A percentile compares a stretch with the other conserved stretches of the same genome.
Evolutionary conservation across 2,888 invertebrate genomes (phyloP).

Genomic region (Tanypteryx hageni): DNA sequence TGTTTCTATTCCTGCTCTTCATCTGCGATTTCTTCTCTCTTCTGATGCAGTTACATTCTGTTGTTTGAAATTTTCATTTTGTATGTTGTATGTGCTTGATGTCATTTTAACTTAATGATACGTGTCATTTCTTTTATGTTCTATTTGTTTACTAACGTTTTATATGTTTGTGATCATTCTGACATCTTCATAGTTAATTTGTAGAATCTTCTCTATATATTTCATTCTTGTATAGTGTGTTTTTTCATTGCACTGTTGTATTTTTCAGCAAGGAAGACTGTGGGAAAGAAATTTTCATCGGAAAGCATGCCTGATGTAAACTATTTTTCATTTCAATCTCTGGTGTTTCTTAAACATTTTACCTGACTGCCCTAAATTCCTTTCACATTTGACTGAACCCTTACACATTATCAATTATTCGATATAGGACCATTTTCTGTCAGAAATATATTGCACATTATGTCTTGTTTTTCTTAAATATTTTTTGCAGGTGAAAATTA

Average conservation of each 20-base stretch:
- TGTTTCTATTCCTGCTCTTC: constrained; percentile 67
- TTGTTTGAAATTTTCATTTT: constrained; percentile 55
- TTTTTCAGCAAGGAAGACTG: constrained; percentile 55
- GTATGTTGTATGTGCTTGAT: constrained; percentile 56
- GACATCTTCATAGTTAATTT: background rate
- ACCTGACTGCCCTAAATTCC: background rate
- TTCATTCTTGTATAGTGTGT: constrained; percentile 34
- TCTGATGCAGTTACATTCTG: constrained; percentile 68
- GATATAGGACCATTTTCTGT: background rate
- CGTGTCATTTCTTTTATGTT: constrained; percentile 49
- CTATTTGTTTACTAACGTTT: constrained; percentile 52
- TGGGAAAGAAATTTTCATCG: constrained; percentile 49
- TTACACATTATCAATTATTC: background rate
- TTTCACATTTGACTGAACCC: background rate
- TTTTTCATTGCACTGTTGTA: constrained; percentile 51
- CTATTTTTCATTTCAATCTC: constrained; percentile 41
- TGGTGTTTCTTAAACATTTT: constrained; percentile 53
- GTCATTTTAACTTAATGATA: constrained; percentile 28
- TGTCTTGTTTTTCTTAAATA: background rate
- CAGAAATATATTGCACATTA: background rate
- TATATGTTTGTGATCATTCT: constrained; percentile 50
- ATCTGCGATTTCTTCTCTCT: constrained; percentile 67
- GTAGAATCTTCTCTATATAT: constrained; percentile 34
- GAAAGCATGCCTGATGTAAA: constrained; percentile 54
- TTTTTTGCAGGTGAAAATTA: background rate